Evolutionary conservation across 2,888 invertebrate species (phyloP).

Genomic region (Dastarcus helophoroides): DNA sequence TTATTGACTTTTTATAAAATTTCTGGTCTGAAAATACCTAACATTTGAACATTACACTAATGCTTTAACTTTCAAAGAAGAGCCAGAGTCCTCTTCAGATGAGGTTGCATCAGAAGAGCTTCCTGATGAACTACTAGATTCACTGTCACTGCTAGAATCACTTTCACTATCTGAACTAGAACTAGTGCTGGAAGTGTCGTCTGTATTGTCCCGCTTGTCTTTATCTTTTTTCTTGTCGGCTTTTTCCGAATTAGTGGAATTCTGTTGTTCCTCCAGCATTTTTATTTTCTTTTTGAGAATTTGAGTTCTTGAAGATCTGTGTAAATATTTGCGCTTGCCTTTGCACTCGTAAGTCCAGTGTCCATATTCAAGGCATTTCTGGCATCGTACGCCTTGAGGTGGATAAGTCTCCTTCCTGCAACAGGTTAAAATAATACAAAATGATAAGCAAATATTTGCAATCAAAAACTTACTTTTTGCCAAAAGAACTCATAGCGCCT

Average conservation of each 20-base stretch:
- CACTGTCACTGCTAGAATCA: slow-evolving; percentile 12
- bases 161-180: slow-evolving; percentile 14
- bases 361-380: slow-evolving; percentile 84
- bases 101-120: slow-evolving; percentile 5
- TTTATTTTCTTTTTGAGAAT: slow-evolving; percentile 60
- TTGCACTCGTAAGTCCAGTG: slow-evolving; percentile 94
- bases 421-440: no score
- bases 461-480: no score
- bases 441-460: no score
- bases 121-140: slow-evolving; percentile 4
- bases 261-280: slow-evolving; percentile 33
- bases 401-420: slow-evolving; percentile 9
- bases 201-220: slow-evolving; percentile 12
- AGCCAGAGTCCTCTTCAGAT: no score
- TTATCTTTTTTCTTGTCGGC: slow-evolving; percentile 15
- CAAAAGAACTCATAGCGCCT: no score
- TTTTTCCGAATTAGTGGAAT: slow-evolving; percentile 8
- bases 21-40: no score
- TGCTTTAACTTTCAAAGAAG: no score
- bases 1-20: no score
- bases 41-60: no score
- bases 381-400: slow-evolving; percentile 46
- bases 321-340: slow-evolving; percentile 77
- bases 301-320: slow-evolving; percentile 73
- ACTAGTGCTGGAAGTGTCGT: slow-evolving; percentile 13